These are phyloP conservation scores for Apamea sordens DNA, from an alignment of 2,888 invertebrate species.

Conservation along the genomic window DNA sequence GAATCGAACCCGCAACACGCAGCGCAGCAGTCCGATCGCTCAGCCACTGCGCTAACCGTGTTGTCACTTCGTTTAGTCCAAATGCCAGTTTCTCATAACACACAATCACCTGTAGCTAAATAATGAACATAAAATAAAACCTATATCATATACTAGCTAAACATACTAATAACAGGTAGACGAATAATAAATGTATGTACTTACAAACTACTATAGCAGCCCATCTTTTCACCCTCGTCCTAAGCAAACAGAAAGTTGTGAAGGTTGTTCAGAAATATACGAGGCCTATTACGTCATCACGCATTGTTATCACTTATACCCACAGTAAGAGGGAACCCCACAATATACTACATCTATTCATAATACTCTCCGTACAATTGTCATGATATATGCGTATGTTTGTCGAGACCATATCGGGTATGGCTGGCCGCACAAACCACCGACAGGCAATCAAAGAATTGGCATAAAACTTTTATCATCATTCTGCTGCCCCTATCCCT, in stretches of 20 bases:
- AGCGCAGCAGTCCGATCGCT: too few species aligned
- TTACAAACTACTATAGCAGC: slow-evolving; percentile 16
- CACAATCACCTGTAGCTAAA: neutral
- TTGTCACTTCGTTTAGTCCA: neutral
- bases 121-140: neutral
- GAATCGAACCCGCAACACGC: too few species aligned
- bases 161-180: slow-evolving; percentile 14
- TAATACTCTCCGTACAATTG: slow-evolving; percentile 28
- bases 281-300: slow-evolving; percentile 28
- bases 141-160: neutral
- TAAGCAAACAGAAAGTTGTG: slow-evolving; percentile 49
- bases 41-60: too few species aligned
- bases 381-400: slow-evolving; percentile 57
- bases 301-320: slow-evolving; percentile 38
- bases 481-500: neutral
- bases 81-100: neutral
- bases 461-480: neutral
- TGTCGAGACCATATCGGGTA: slow-evolving; percentile 9
- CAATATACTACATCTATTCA: slow-evolving; percentile 28
- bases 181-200: slow-evolving; percentile 20
- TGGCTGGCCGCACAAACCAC: neutral
- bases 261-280: slow-evolving; percentile 32
- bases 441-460: neutral
- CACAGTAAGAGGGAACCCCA: neutral
- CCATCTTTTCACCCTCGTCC: slow-evolving; percentile 23